Evolutionary conservation across 2,888 invertebrate species (phyloP).

Genomic region (Pollenia griseotomentosa): DNA sequence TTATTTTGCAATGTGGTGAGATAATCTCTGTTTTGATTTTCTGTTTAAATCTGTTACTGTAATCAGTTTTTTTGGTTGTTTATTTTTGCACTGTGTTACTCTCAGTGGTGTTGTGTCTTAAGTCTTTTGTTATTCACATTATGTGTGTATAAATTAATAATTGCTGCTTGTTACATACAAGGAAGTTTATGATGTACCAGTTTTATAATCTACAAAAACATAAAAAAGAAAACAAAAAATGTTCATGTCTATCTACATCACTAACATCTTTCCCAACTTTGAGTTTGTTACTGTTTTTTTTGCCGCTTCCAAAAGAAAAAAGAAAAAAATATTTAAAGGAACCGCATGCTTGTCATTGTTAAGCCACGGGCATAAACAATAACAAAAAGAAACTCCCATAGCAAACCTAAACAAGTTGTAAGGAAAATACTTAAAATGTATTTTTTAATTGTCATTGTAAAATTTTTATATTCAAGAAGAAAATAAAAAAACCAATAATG

Average conservation of each 20-base stretch:
- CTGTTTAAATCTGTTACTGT: background rate
- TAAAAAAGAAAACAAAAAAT: conserved; percentile 16
- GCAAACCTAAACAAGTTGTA: background rate
- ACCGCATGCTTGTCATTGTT: conserved; percentile 46
- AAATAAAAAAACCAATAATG: background rate
- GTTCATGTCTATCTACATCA: conserved; percentile 22
- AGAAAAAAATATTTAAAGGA: conserved; percentile 20
- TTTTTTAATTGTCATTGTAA: conserved; percentile 56
- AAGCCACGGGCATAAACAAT: conserved; percentile 8
- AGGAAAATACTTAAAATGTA: conserved; percentile 31
- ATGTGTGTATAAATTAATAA: conserved; percentile 25
- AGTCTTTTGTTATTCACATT: conserved; percentile 54
- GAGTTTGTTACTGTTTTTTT: background rate
- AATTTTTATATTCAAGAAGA: background rate
- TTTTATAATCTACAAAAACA: conserved; percentile 57
- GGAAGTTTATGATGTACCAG: conserved; percentile 70
- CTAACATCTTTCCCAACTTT: conserved; percentile 24
- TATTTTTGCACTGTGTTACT: background rate
- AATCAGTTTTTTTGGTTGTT: background rate
- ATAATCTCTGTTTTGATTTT: background rate
- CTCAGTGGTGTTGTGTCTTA: conserved; percentile 30
- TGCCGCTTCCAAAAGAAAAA: background rate
- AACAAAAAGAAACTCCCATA: conserved; percentile 25
- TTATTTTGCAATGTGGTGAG: background rate
- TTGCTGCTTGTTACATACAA: conserved; percentile 61